Evolutionary conservation across 2,888 invertebrate species (phyloP).

Genomic region (Lepidochrysops patricia): DNA sequence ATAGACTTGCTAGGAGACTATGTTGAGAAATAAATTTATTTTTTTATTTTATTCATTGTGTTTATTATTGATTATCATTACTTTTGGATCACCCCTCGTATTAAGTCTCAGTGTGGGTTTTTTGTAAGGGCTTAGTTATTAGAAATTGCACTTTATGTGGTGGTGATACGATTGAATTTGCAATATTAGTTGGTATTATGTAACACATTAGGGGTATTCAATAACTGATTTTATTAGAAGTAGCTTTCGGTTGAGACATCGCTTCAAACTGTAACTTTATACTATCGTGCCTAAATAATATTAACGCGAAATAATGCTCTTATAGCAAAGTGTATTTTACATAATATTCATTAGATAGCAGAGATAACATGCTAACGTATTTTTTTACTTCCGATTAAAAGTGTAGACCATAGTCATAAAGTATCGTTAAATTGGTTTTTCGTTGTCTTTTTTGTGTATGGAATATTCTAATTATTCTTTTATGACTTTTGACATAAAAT

Average conservation of each 20-base stretch:
- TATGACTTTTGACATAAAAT: background rate
- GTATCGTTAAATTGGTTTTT: background rate
- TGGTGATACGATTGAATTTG: conserved; percentile 6
- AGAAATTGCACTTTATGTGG: background rate
- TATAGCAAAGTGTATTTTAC: background rate
- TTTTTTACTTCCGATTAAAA: background rate
- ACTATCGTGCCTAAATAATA: conserved; percentile 9
- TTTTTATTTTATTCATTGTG: too few species aligned
- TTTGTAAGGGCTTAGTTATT: background rate
- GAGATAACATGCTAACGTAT: background rate
- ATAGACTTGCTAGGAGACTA: too few species aligned
- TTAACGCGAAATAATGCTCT: background rate
- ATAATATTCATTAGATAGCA: background rate
- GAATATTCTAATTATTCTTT: background rate
- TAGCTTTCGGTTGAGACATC: background rate
- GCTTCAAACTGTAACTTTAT: conserved; percentile 8
- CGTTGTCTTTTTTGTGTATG: background rate
- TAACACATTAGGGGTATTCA: conserved; percentile 7
- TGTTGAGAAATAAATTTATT: too few species aligned
- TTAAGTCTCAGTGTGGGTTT: background rate
- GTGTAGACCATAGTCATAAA: background rate
- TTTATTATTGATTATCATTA: background rate
- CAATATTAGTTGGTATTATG: conserved; percentile 11
- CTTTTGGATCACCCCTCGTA: too few species aligned
- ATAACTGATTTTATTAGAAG: conserved; percentile 4